Evolutionary conservation across 1,140 invertebrate species (phyloP), one percentile per base, ranked within the genome.

Genomic region (Megathymus violae): DNA sequence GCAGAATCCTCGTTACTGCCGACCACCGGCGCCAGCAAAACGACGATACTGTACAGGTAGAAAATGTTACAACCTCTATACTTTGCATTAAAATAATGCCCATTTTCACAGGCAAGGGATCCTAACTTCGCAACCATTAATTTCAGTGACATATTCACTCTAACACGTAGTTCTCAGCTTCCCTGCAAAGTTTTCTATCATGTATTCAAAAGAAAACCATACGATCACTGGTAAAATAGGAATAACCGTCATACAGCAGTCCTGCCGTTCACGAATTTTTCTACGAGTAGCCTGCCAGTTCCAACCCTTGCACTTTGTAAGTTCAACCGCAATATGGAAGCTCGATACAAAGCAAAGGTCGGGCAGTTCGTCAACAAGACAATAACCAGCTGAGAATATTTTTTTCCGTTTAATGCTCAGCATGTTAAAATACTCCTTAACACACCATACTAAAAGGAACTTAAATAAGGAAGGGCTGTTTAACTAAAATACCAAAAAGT

Each of bases 31-130:
- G 16, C 36, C 62, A 58, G 52, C 67, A 64, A 75, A 70, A 76
- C 83, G 85, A 80, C 80, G 80, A 80, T 69, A 67, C 80, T 82
- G 80, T 72, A 89, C 85, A 70, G 74, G 66, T 85, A 90, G 74
- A 85, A 91, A 85, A 83, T 88, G 85, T 93, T 94, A 94, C 94
- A 95, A 95, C 94, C 93, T 95, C 95, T 96, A 95, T 95, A 96
- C 95, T 96, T 96, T 95, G 95, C 95, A 96, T 95, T 94, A 95
- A 95, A 96, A 93, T 95, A 95, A 95, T 95, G 95, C 94, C 92
- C 93, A 94, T 95, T 94, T 94, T 94, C 94, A 93, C 93, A 92
- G 89, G 89, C 91, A 91, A 88, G 88, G 90, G 85, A 87, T 90
- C 83, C 84, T 82, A 88, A 85, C 84, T 80, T 76, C 82, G 74